A percentile compares a stretch with the other conserved stretches of the same genome.
phyloP scores from a whole-genome alignment of 1,140 invertebrate genomes.

The Piezodorus guildinii region DNA sequence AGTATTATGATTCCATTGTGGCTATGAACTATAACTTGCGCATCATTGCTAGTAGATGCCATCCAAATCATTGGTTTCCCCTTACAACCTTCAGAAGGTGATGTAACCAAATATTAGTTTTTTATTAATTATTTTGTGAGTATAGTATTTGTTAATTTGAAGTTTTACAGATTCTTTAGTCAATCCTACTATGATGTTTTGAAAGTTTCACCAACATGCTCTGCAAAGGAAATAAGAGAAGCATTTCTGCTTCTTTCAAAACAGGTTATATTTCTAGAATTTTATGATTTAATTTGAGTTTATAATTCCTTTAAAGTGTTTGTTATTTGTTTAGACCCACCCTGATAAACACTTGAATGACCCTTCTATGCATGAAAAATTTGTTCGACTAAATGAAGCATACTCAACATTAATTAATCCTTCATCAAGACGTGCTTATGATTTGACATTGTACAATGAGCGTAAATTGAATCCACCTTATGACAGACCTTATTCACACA shows the following conservation, averaged over 20 bases:
- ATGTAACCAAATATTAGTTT: neutral
- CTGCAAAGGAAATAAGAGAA: slow-evolving; percentile 42
- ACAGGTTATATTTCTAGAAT: slow-evolving; percentile 32
- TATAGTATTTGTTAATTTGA: neutral
- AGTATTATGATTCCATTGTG: neutral
- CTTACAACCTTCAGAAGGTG: neutral
- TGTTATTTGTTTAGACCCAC: slow-evolving; percentile 38
- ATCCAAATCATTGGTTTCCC: neutral
- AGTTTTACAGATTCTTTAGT: slow-evolving; percentile 25
- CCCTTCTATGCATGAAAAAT: slow-evolving; percentile 38
- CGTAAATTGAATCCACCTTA: slow-evolving; percentile 18
- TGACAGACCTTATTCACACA: neutral
- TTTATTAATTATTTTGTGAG: neutral
- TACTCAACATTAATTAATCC: slow-evolving; percentile 47
- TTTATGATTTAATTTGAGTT: too few relatives aligned
- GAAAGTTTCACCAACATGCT: slow-evolving; percentile 39
- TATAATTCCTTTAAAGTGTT: slow-evolving; percentile 8
- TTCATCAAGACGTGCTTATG: slow-evolving; percentile 42
- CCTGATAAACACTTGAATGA: slow-evolving; percentile 46
- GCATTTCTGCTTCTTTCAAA: slow-evolving; percentile 45
- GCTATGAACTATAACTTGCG: neutral
- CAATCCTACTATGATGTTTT: slow-evolving; percentile 42
- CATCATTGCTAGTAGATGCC: neutral
- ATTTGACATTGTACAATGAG: slow-evolving; percentile 28
- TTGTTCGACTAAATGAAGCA: slow-evolving; percentile 50